A percentile compares a stretch with the other conserved stretches of the same genome.
These are phyloP conservation scores for Drymodes brunneopygia DNA, from an alignment of 2,113 vertebrate species.

Conservation along the genomic window DNA sequence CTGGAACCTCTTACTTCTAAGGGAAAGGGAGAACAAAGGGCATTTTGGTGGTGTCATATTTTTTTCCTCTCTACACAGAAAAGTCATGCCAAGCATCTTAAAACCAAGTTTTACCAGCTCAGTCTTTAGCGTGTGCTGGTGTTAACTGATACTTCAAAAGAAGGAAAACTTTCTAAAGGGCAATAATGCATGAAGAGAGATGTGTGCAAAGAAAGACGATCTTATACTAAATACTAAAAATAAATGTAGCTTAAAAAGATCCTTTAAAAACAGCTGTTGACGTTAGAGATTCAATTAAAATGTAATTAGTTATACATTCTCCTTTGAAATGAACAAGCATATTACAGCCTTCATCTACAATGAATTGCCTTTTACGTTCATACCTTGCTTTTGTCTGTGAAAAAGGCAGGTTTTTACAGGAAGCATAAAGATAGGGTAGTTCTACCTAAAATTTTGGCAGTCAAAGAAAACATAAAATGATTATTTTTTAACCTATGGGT, in stretches of 20 bases:
- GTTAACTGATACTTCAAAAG: not conserved
- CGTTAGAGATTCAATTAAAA: constrained; percentile 58
- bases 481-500: not conserved
- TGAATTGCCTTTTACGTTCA: constrained; percentile 29
- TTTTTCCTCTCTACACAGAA: not conserved
- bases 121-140: not conserved
- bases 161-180: not conserved
- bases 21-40: not conserved
- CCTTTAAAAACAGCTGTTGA: constrained; percentile 45
- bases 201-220: not conserved
- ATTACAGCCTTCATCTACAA: constrained; percentile 5
- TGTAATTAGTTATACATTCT: constrained; percentile 61
- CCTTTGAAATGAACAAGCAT: constrained; percentile 44
- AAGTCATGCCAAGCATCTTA: not conserved
- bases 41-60: not conserved
- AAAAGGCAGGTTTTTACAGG: not conserved
- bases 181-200: constrained; percentile 2
- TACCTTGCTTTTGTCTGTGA: constrained; percentile 28
- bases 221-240: constrained; percentile 48
- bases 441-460: constrained; percentile 14
- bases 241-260: constrained; percentile 54
- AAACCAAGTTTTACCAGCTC: not conserved
- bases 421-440: not conserved
- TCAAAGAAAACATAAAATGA: not conserved
- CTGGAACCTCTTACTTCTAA: not conserved